Conservation (phyloP, 1,140 invertebrate genomes). For the Bombus haemorrhoidalis region DNA sequence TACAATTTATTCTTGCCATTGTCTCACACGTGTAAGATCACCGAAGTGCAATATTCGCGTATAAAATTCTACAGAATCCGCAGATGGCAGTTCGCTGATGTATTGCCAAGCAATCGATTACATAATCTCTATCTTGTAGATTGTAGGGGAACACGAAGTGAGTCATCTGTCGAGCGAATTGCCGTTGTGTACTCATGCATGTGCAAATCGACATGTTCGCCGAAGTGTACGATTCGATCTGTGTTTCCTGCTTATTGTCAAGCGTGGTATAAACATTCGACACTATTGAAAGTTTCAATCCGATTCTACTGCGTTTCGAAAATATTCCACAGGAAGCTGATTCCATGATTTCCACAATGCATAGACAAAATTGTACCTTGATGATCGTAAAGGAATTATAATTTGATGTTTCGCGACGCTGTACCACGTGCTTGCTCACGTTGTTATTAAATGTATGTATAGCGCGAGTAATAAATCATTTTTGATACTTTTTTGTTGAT, state of each 20-base stretch:
- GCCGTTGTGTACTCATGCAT: background rate
- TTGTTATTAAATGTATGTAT: background rate
- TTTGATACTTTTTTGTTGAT: background rate
- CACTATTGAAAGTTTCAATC: background rate
- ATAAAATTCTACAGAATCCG: conserved; percentile 7
- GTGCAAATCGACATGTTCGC: conserved; percentile 20
- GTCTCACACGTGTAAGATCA: background rate
- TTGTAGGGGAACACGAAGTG: conserved; percentile 2
- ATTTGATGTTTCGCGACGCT: background rate
- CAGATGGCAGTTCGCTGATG: conserved; percentile 4
- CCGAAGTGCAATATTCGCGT: background rate
- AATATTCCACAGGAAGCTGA: background rate
- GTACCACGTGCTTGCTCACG: background rate
- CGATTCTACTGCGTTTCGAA: background rate
- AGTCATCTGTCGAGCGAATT: conserved; percentile 24
- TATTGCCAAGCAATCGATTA: conserved; percentile 28
- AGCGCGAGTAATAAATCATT: background rate
- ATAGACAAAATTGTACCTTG: background rate
- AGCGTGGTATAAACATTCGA: background rate
- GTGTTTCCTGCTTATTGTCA: conserved; percentile 28
- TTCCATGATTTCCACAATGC: background rate
- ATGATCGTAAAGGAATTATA: background rate
- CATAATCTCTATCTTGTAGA: conserved; percentile 29
- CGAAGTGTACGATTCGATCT: background rate
- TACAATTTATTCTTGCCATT: background rate